phyloP scores from a whole-genome alignment of 2,797 vertebrate genomes.

The Pipistrellus nathusii region DNA sequence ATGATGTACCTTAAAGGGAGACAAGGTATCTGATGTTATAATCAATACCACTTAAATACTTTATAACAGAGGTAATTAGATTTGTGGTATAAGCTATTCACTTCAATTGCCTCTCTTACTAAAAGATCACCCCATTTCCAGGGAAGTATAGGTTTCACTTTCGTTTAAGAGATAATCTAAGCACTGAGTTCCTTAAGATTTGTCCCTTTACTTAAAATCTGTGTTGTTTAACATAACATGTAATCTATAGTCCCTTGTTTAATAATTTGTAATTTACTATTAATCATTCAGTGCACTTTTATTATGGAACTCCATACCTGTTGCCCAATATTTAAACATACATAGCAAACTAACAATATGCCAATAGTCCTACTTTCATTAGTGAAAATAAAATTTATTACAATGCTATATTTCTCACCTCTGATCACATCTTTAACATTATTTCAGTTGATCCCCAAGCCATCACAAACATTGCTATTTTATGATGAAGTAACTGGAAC shows the following conservation, averaged over 20 bases:
- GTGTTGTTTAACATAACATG: no score
- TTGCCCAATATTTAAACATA: slow-evolving; percentile 85
- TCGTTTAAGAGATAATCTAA: not conserved
- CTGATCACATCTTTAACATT: not conserved
- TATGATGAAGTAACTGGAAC: not conserved
- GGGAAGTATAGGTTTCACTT: not conserved
- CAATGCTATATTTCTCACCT: not conserved
- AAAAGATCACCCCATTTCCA: not conserved
- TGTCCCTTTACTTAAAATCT: not conserved
- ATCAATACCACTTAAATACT: not conserved
- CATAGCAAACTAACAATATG: slow-evolving; percentile 93
- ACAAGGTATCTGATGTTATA: not conserved
- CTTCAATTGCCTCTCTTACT: not conserved
- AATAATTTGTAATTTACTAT: no score
- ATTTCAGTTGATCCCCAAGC: not conserved
- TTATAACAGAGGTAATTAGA: not conserved
- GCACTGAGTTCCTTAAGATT: no score
- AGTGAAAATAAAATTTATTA: slow-evolving; percentile 25
- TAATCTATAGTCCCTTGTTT: no score
- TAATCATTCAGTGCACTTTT: no score
- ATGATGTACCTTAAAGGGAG: not conserved
- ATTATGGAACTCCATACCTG: no score
- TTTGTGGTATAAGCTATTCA: not conserved
- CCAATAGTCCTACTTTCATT: slow-evolving; percentile 89
- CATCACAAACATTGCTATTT: not conserved